phyloP scores from a whole-genome alignment of 2,797 vertebrate species.

The Ibycter americanus region DNA sequence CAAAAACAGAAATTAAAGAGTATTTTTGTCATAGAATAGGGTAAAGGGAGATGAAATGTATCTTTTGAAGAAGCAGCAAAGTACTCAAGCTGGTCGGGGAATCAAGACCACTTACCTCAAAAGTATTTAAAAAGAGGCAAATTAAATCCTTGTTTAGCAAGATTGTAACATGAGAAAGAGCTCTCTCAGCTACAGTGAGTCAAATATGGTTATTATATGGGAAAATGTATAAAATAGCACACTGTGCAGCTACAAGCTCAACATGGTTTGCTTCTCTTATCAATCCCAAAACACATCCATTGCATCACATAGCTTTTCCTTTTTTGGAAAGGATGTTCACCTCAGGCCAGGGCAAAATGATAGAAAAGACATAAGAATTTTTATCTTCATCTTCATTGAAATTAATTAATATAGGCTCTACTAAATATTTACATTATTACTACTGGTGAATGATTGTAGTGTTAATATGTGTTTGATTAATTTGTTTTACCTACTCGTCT shows the following conservation, averaged over 20 bases:
- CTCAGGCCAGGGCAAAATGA: not conserved
- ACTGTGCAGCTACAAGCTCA: not conserved
- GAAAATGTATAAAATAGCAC: not conserved
- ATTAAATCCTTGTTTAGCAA: not conserved
- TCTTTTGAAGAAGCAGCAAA: not conserved
- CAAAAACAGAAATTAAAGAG: not conserved
- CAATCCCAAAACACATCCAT: not conserved
- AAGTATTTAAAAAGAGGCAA: not conserved
- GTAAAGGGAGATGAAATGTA: not conserved
- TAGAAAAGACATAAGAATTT: not conserved
- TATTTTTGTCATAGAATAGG: not conserved
- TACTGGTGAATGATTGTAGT: not conserved
- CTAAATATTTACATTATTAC: not conserved
- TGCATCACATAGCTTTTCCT: not conserved
- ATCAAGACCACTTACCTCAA: not conserved
- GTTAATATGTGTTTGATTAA: not conserved
- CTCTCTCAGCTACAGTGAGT: not conserved
- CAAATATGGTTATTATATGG: not conserved
- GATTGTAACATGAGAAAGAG: not conserved
- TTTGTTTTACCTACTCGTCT: not conserved
- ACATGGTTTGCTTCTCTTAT: not conserved
- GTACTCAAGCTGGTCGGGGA: accelerated
- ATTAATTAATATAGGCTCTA: not conserved
- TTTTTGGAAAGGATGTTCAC: not conserved
- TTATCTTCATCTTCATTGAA: not conserved